Evolutionary conservation across 2,113 vertebrate genomes (phyloP).

Genomic region (Tragelaphus imberbis): DNA sequence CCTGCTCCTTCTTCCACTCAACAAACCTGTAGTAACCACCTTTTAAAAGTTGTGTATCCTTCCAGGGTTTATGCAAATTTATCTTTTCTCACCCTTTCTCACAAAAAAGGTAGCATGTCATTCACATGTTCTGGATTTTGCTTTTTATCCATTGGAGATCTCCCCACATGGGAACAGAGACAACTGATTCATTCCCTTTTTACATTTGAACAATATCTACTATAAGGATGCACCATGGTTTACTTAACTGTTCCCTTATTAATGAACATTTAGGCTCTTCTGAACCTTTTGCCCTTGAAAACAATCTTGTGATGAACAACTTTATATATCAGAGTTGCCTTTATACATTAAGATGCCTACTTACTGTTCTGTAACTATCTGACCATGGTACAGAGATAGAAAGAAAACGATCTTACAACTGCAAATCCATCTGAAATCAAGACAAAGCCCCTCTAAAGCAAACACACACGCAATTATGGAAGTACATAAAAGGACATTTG

Average conservation of each 20-base stretch:
- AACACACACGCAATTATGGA: neutral
- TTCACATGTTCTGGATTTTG: neutral
- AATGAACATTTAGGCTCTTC: neutral
- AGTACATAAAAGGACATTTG: neutral
- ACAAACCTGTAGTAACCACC: neutral
- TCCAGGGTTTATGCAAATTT: neutral
- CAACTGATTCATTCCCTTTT: neutral
- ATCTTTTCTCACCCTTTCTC: neutral
- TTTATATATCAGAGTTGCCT: neutral
- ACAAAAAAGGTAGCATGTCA: neutral
- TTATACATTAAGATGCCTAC: slow-evolving; percentile 6
- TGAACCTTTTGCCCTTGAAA: neutral
- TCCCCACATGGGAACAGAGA: neutral
- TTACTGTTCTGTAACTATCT: neutral
- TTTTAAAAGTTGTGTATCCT: neutral
- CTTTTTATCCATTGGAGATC: neutral
- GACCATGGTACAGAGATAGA: neutral
- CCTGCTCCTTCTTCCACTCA: neutral
- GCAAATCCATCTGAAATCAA: slow-evolving; percentile 2
- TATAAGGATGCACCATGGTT: neutral
- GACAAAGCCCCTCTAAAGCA: neutral
- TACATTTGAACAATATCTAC: neutral
- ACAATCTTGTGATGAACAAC: neutral
- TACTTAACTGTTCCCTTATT: neutral
- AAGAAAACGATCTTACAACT: neutral